Evolutionary conservation across 1,140 invertebrate species (phyloP), one percentile per base, ranked within the genome.

Genomic region (Drosophila nasuta): DNA sequence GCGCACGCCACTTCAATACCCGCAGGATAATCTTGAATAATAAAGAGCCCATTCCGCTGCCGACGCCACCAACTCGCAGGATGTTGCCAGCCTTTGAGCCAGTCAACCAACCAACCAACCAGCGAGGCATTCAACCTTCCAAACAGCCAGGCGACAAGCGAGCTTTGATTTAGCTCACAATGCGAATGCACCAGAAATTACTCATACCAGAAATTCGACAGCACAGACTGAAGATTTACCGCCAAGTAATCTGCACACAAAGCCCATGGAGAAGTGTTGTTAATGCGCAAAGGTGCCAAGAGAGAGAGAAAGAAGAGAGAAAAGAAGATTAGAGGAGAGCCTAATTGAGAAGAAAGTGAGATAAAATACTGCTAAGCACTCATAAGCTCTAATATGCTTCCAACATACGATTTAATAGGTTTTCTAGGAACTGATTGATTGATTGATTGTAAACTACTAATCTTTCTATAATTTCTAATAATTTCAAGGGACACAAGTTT

Each of bases 1-100:
- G 48, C 59, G 67, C 30, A 54, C 66, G 70, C 62, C 73, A 77
- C 79, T 82, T 77, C 70, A 77, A 82, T 88, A 80, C 83, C 83
- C 83, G 83, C 80, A 80, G 83, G 79, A 80, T 87, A 87, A 82
- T 87, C 83, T 87, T 87, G 82, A 87, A 87, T 87, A 87, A 87
- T 87, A 87, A 87, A 87, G 76, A 62, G 30, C 52, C 25, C 74
- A 38, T 60, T 38, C 67, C 59, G 43, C 13, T 38, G 30, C 45
- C 43, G 59, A 48, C 68, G 41, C 46, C 41, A 8, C 49, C 13
- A 41, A 11, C 8, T 38, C 35, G 52, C 62, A 43, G 60, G 48
- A 52, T 11, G 33, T 30, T 5, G 43, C 13, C 17, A 41, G 6
- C 11, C 62, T n/a, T 7, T 41, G 38, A 51, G 59, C 5, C 13